phyloP scores from a whole-genome alignment of 2,888 invertebrate genomes.

The Crioceris asparagi region DNA sequence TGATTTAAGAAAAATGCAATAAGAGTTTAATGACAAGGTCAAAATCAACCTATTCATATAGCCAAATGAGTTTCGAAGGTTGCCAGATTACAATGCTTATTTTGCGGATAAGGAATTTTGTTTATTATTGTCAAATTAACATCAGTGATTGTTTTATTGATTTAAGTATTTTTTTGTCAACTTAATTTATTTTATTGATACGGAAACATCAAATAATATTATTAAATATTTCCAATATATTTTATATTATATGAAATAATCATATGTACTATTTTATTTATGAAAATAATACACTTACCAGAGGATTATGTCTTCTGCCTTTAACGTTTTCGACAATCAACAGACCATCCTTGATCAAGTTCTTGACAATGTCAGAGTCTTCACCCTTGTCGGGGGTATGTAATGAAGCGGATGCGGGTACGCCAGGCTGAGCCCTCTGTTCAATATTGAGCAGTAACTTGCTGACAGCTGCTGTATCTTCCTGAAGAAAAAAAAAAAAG shows the following conservation, averaged over 20 bases:
- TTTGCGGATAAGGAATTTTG: too few species aligned
- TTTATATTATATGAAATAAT: background rate
- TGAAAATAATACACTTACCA: constrained; percentile 42
- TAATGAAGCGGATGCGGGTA: constrained; percentile 49
- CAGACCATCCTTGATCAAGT: constrained; percentile 76
- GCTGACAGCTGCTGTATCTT: constrained; percentile 58
- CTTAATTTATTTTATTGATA: too few species aligned
- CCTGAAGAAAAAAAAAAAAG: constrained; percentile 20
- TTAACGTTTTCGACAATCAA: constrained; percentile 69
- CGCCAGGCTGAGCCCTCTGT: constrained; percentile 44
- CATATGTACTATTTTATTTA: background rate
- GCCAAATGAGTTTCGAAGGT: too few species aligned
- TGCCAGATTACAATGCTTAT: too few species aligned
- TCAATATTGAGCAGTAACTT: constrained; percentile 78
- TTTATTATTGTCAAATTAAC: too few species aligned
- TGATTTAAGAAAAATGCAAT: too few species aligned
- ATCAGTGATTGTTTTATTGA: too few species aligned
- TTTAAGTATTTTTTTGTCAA: too few species aligned
- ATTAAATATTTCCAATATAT: too few species aligned
- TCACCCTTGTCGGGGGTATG: constrained; percentile 41
- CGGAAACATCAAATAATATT: too few species aligned
- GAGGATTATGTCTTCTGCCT: constrained; percentile 68
- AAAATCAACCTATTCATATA: too few species aligned
- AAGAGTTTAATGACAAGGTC: too few species aligned
- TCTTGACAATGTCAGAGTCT: constrained; percentile 62